phyloP scores from a whole-genome alignment of 2,888 invertebrate species.

The Schizotus pectinicornis region DNA sequence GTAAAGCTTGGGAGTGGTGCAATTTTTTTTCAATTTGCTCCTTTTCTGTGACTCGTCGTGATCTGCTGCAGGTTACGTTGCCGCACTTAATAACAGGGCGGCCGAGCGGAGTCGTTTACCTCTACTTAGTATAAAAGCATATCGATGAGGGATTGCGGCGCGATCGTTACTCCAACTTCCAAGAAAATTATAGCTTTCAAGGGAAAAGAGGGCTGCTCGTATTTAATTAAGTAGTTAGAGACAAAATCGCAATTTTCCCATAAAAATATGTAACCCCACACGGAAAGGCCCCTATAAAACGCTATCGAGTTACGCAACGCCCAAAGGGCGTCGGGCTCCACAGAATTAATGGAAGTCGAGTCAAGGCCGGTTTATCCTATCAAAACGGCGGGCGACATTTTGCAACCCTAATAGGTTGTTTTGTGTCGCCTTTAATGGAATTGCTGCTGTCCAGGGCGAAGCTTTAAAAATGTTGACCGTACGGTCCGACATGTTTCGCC shows the following conservation, averaged over 20 bases:
- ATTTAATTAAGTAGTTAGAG: conserved; percentile 17
- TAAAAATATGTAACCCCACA: conserved; percentile 23
- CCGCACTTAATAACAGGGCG: too few species aligned
- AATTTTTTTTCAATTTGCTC: too few species aligned
- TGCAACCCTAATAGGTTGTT: conserved; percentile 30
- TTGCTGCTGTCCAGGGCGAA: conserved; percentile 20
- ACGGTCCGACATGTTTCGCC: conserved; percentile 9
- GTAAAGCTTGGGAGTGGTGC: too few species aligned
- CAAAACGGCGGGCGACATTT: conserved; percentile 18
- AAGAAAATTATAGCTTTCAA: conserved; percentile 2
- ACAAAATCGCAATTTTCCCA: conserved; percentile 14
- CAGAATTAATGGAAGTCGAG: conserved; percentile 15
- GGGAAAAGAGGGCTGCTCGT: conserved; percentile 7
- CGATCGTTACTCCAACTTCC: too few species aligned
- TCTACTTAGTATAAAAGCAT: too few species aligned
- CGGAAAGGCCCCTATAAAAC: conserved; percentile 18
- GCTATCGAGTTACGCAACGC: conserved; percentile 22
- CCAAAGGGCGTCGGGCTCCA: not conserved
- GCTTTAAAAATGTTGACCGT: conserved; percentile 22
- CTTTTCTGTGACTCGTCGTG: too few species aligned
- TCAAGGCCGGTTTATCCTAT: conserved; percentile 23
- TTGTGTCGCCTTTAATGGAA: conserved; percentile 30
- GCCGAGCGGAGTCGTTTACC: too few species aligned
- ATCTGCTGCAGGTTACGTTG: too few species aligned
- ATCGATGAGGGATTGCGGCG: too few species aligned